Conservation (phyloP, 2,113 vertebrate species). For the Saguinus imperator region DNA sequence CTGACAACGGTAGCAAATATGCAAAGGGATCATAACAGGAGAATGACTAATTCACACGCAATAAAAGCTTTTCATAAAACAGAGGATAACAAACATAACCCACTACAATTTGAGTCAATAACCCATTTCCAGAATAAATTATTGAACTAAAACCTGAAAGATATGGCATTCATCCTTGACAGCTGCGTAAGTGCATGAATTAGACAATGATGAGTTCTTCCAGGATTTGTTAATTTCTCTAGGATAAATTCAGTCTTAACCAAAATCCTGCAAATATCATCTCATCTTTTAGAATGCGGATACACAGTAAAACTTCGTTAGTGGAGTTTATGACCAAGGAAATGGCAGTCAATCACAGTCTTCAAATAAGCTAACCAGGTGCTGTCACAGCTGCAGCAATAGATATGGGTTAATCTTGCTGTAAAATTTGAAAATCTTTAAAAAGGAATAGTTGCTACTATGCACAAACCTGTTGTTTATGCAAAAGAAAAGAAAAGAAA, state of each 20-base stretch:
- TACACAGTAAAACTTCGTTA: not conserved
- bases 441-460: not conserved
- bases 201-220: not conserved
- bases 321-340: not conserved
- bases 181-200: rapidly evolving
- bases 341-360: no score
- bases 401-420: not conserved
- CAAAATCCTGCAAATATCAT: not conserved
- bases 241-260: not conserved
- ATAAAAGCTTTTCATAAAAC: not conserved
- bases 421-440: not conserved
- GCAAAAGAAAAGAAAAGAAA: not conserved
- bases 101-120: not conserved
- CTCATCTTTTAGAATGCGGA: not conserved
- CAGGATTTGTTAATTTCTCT: not conserved
- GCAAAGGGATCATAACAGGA: not conserved
- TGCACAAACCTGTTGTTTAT: not conserved
- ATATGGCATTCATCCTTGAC: no score
- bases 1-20: not conserved
- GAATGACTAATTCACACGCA: not conserved
- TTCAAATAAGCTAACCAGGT: no score
- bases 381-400: not conserved
- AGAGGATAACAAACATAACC: not conserved
- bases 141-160: not conserved
- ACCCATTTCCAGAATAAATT: not conserved